A percentile compares a stretch with the other conserved stretches of the same genome.
Evolutionary conservation across 2,888 invertebrate species (phyloP).

Genomic region (Caenorhabditis sp.): DNA sequence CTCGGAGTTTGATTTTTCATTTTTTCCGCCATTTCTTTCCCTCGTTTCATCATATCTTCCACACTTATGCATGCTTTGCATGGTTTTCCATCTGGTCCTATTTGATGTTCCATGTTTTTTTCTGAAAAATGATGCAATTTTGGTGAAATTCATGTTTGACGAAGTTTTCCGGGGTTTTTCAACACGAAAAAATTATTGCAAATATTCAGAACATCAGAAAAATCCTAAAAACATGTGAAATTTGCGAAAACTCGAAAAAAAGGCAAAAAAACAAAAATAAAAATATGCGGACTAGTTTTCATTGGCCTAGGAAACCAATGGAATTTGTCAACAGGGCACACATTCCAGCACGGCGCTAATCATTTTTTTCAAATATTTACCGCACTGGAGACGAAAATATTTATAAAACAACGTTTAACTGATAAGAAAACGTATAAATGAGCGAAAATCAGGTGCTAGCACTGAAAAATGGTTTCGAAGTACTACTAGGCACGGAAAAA

Average conservation of each 20-base stretch:
- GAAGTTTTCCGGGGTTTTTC: background rate
- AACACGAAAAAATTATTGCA: background rate
- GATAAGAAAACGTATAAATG: background rate
- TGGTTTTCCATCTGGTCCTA: conserved; percentile 53
- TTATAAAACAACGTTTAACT: background rate
- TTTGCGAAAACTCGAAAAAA: background rate
- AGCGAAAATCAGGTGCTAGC: background rate
- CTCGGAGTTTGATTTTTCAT: conserved; percentile 19
- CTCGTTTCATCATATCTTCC: conserved; percentile 66
- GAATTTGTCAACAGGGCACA: background rate
- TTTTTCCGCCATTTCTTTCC: conserved; percentile 48
- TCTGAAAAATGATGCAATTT: conserved; percentile 1
- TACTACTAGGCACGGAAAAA: background rate
- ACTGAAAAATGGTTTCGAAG: background rate
- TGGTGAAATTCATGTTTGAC: background rate
- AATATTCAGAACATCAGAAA: background rate
- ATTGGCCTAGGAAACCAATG: background rate
- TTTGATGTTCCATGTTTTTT: background rate
- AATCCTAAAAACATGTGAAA: background rate
- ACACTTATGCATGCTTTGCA: conserved; percentile 66
- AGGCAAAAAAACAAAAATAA: background rate
- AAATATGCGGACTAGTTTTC: background rate
- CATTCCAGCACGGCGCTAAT: background rate
- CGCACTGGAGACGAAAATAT: background rate
- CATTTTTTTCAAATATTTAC: background rate